Conservation (phyloP, 2,797 vertebrate genomes). For the Crypturellus tataupa region DNA sequence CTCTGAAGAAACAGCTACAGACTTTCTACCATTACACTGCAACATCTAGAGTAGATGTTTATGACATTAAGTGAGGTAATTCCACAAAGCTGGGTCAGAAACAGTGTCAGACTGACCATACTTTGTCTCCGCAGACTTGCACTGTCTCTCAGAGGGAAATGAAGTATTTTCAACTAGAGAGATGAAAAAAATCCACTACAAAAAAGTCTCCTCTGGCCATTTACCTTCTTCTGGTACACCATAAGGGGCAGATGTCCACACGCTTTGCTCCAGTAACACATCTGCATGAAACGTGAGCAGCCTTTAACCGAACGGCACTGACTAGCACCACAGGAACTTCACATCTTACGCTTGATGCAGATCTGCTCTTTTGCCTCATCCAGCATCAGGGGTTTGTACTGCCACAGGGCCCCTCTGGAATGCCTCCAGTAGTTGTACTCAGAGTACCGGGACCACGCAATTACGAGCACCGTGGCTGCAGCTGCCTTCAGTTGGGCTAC, state of each 20-base stretch:
- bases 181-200: neutral
- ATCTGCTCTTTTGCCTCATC: neutral
- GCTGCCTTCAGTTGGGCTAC: neutral
- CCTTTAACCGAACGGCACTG: neutral
- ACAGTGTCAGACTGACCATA: neutral
- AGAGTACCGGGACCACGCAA: neutral
- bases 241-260: neutral
- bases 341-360: neutral
- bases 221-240: neutral
- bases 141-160: neutral
- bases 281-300: neutral
- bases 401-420: neutral
- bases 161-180: neutral
- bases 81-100: neutral
- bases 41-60: neutral
- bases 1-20: neutral
- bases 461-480: neutral
- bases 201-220: neutral
- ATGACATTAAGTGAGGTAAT: neutral
- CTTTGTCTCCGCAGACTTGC: neutral
- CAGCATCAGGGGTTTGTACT: neutral
- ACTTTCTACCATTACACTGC: neutral
- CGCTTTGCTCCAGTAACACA: neutral
- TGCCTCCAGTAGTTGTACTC: neutral
- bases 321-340: neutral